Conservation (phyloP, 2,888 invertebrate genomes). For the Rhodophaea formosa region DNA sequence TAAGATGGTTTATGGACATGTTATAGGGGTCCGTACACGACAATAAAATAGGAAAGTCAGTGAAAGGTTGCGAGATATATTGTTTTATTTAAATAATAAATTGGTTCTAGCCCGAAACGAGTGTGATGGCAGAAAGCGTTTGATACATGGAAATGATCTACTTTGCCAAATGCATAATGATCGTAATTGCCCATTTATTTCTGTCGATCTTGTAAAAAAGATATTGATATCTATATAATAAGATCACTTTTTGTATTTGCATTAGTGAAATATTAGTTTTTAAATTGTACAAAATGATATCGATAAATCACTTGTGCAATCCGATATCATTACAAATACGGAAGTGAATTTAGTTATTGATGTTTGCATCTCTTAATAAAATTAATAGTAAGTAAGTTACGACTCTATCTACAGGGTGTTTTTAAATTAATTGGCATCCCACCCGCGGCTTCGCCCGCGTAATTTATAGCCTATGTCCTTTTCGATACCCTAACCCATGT, state of each 20-base stretch:
- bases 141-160: constrained; percentile 4
- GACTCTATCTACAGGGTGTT: too few relatives aligned
- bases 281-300: neutral
- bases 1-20: constrained; percentile 52
- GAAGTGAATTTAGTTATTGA: too few relatives aligned
- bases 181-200: neutral
- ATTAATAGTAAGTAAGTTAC: too few relatives aligned
- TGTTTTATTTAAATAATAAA: constrained; percentile 40
- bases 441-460: too few relatives aligned
- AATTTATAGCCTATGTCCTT: too few relatives aligned
- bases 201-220: neutral
- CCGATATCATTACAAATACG: neutral
- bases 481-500: too few relatives aligned
- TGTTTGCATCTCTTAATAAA: too few relatives aligned
- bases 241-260: neutral
- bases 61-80: constrained; percentile 57
- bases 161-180: neutral
- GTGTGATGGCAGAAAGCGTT: constrained; percentile 18
- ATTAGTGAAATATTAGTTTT: neutral
- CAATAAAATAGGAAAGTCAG: constrained; percentile 64
- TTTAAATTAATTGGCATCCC: too few relatives aligned
- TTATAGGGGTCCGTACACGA: constrained; percentile 46
- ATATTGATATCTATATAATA: too few relatives aligned
- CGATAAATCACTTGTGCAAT: neutral
- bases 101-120: constrained; percentile 5